These are phyloP conservation scores for Thaleichthys pacificus DNA, from an alignment of 2,797 vertebrate genomes.

Conservation along the genomic window DNA sequence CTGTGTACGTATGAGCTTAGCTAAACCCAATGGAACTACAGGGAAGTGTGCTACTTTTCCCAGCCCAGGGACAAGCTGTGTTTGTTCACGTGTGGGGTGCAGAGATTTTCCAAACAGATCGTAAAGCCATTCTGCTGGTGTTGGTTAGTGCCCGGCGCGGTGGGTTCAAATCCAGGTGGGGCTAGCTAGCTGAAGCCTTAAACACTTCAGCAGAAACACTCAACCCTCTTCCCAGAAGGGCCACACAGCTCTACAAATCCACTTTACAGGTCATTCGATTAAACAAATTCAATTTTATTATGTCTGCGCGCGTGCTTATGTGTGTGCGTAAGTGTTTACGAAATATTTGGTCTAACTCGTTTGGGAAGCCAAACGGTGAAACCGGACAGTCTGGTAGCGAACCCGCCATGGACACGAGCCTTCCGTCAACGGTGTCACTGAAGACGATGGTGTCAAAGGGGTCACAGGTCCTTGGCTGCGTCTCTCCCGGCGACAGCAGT, in stretches of 20 bases:
- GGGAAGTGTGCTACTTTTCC: slow-evolving; percentile 16
- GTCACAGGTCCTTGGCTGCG: slow-evolving; percentile 21
- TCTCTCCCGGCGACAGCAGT: slow-evolving; percentile 49
- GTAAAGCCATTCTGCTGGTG: slow-evolving; percentile 57
- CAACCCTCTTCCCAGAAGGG: slow-evolving; percentile 27
- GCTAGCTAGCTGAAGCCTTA: slow-evolving; percentile 55
- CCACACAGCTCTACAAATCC: slow-evolving; percentile 55
- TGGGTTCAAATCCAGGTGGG: slow-evolving; percentile 53
- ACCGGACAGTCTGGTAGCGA: neutral
- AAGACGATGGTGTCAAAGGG: slow-evolving; percentile 43
- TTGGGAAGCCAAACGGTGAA: slow-evolving; percentile 6
- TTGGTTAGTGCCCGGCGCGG: slow-evolving; percentile 40
- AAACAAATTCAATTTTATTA: slow-evolving; percentile 59
- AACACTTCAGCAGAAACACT: slow-evolving; percentile 58
- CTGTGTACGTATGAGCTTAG: slow-evolving; percentile 15
- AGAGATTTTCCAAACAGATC: slow-evolving; percentile 42
- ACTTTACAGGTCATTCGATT: slow-evolving; percentile 69
- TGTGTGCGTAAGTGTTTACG: slow-evolving; percentile 35
- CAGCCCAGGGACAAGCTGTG: neutral
- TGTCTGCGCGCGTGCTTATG: slow-evolving; percentile 20
- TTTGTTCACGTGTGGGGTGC: slow-evolving; percentile 13
- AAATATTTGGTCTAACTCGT: slow-evolving; percentile 35
- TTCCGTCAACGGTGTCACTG: neutral
- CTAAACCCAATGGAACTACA: slow-evolving; percentile 30
- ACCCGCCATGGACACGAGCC: too few relatives aligned